Conservation (phyloP, 1,140 invertebrate genomes). For the Bradynema listronoti region DNA sequence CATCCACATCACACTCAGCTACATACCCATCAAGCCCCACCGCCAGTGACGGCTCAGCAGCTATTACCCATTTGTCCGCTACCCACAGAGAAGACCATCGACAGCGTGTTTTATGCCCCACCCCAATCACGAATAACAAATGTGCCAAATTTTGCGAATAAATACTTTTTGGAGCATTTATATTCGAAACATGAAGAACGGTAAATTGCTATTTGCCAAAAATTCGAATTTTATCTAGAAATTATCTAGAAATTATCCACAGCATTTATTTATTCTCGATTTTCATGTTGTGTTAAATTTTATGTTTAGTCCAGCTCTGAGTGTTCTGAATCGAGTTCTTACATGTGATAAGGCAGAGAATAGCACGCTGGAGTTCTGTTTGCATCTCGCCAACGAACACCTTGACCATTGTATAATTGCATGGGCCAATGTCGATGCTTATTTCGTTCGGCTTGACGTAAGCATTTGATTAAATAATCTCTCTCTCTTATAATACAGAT, state of each 20-base stretch:
- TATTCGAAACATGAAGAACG: constrained; percentile 13
- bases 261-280: background rate
- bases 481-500: background rate
- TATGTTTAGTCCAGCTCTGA: constrained; percentile 17
- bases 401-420: constrained; percentile 12
- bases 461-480: background rate
- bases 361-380: constrained; percentile 19
- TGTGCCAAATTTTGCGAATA: background rate
- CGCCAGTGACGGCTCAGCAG: constrained; percentile 12
- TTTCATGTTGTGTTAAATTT: background rate
- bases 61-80: constrained; percentile 38
- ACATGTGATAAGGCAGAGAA: constrained; percentile 12
- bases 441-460: constrained; percentile 17
- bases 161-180: constrained; percentile 25
- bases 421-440: constrained; percentile 21
- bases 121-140: background rate
- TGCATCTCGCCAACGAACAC: constrained; percentile 14
- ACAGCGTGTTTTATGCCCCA: constrained; percentile 28
- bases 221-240: no score
- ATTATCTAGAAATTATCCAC: no score
- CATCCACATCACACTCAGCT: background rate
- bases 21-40: constrained; percentile 3
- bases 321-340: constrained; percentile 9
- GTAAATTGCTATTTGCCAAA: constrained; percentile 15
- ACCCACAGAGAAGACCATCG: constrained; percentile 40